Base-by-base conservation (phyloP, 2,797 vertebrate genomes). In the Odontamblyopus lacepedii region DNA sequence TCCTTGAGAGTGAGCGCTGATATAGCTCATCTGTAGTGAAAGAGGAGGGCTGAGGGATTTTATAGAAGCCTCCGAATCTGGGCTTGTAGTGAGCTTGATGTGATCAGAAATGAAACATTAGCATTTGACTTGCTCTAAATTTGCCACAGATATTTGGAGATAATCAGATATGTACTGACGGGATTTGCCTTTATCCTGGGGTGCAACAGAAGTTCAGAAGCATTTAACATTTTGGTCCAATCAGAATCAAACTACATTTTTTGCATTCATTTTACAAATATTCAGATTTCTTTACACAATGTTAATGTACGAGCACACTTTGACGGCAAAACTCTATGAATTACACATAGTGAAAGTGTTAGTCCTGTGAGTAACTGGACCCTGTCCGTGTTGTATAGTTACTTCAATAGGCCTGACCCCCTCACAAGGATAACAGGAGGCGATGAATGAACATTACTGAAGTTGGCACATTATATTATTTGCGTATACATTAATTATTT, bases 91-190 rank as follows among this genome's bases (percentile, higher is more conserved):
- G 65, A 63, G 41, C 74, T 78, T 75, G 77, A 83, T 69, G 77
- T 68, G 76, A 82, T 78, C 79, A 8, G 30, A 55, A 67, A 84
- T 79, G 66, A 83, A 77, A 76, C 70, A 80, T 77, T 74, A 67
- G 69, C 73, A 67, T 87, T 79, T 80, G 63, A 76, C 71, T 79
- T 83, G 69, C 64, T 79, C 75, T 79, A 66, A 83, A 78, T 78
- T 81, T 85, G 76, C 26, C 18, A 51, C 56, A 35, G 51, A 60
- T 44, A 78, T 87, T 72, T 76, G 69, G 1, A 4, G 70, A 71
- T 85, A 78, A 87, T 90, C 61, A 6, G 82, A 86, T 78, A 76
- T 84, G 55, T 73, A 73, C 66, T 63, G 76, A 80, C 67, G 44
- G 70, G 70, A 81, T 53, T 76, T 3, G n/a, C 69, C 78, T 83